Conservation (phyloP, 2,113 vertebrate species). For the Grallaria varia region DNA sequence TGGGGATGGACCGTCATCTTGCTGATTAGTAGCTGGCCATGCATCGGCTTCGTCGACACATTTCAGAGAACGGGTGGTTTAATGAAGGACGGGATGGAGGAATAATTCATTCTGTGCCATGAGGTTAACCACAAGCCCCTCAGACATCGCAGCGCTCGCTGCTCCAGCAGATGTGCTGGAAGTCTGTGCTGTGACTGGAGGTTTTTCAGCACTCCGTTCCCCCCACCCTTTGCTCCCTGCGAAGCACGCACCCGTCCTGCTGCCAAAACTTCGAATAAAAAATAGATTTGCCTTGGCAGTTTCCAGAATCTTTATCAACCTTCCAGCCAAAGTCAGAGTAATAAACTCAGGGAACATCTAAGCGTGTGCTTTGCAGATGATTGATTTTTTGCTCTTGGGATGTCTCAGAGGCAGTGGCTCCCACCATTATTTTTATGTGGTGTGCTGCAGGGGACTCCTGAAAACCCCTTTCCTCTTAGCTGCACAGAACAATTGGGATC, state of each 20-base stretch:
- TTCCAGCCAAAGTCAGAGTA: slow-evolving; percentile 52
- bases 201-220: slow-evolving; percentile 56
- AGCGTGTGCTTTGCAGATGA: slow-evolving; percentile 58
- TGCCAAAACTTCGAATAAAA: slow-evolving; percentile 61
- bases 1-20: not conserved
- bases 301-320: slow-evolving; percentile 59
- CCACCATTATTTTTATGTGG: not conserved
- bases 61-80: slow-evolving; percentile 63
- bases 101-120: slow-evolving; percentile 60
- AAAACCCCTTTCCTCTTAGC: not conserved
- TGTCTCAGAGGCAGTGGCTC: slow-evolving; percentile 14
- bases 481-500: not conserved
- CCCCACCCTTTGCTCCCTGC: slow-evolving; percentile 12
- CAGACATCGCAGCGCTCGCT: slow-evolving; percentile 68
- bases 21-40: slow-evolving; percentile 46
- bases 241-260: slow-evolving; percentile 36
- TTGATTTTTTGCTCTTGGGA: not conserved
- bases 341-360: slow-evolving; percentile 47
- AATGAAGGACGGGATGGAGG: slow-evolving; percentile 60
- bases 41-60: slow-evolving; percentile 55
- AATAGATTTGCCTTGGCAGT: slow-evolving; percentile 24
- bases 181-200: slow-evolving; percentile 68
- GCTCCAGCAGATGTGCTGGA: slow-evolving; percentile 77
- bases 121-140: slow-evolving; percentile 77
- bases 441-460: not conserved